Conservation (phyloP, 2,113 vertebrate genomes). For the Ceuthmochares aereus region DNA sequence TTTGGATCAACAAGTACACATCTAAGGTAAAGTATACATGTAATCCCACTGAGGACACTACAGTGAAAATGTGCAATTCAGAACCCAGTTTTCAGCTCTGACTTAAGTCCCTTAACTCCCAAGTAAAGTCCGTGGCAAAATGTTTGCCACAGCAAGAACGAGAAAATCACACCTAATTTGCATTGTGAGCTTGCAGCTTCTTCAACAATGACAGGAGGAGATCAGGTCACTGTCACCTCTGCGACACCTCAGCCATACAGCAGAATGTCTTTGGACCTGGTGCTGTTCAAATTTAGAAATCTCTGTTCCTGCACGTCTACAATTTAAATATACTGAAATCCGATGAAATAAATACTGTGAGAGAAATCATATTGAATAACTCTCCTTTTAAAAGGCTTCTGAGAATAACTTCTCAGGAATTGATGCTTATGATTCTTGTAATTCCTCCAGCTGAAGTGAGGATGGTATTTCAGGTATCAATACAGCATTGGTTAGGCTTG, state of each 20-base stretch:
- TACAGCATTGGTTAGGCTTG: accelerated
- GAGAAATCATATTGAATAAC: not conserved
- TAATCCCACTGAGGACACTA: not conserved
- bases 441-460: not conserved
- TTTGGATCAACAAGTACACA: not conserved
- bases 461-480: not conserved
- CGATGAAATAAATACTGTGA: not conserved
- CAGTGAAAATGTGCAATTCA: not conserved
- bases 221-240: accelerated
- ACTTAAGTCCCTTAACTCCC: not conserved
- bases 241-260: not conserved
- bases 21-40: not conserved
- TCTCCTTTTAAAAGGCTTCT: not conserved
- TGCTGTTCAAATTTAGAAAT: not conserved
- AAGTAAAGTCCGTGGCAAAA: not conserved
- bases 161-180: not conserved
- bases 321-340: no score
- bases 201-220: no score
- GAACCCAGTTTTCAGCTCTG: not conserved
- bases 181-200: not conserved
- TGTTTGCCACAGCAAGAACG: accelerated
- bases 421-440: not conserved
- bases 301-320: not conserved
- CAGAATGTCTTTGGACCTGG: not conserved
- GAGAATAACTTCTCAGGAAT: not conserved